Percentiles rank a stretch among this genome's conserved stretches.
Conservation (phyloP, 2,888 invertebrate species). For the Pemphredon lugubris region DNA sequence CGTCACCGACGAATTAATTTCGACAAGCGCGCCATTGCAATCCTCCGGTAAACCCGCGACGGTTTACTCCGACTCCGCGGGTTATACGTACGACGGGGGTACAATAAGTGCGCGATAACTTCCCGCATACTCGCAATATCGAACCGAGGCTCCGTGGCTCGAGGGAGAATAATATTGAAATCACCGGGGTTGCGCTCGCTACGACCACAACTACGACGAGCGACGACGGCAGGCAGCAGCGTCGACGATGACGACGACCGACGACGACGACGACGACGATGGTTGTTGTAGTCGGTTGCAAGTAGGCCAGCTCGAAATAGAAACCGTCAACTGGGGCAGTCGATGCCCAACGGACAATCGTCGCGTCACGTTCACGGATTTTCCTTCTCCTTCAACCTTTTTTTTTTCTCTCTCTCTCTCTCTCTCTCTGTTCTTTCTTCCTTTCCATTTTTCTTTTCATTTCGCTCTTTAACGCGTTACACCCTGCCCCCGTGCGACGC, state of each 20-base stretch:
- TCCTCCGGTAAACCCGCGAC: too few relatives aligned
- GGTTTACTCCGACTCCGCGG: too few relatives aligned
- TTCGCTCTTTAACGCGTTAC: background rate
- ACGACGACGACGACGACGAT: slow-evolving; percentile 46
- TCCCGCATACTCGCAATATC: slow-evolving; percentile 47
- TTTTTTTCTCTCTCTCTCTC: too few relatives aligned
- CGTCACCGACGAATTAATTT: too few relatives aligned
- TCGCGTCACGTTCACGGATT: slow-evolving; percentile 46
- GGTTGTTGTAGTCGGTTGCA: slow-evolving; percentile 46
- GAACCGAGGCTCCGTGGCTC: slow-evolving; percentile 46
- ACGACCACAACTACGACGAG: slow-evolving; percentile 17
- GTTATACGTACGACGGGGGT: too few relatives aligned
- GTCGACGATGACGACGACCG: slow-evolving; percentile 24
- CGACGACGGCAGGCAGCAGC: slow-evolving; percentile 36
- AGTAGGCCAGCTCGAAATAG: slow-evolving; percentile 71
- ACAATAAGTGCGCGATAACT: slow-evolving; percentile 23
- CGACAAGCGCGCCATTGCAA: too few relatives aligned
- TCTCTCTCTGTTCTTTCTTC: background rate
- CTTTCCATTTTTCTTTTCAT: background rate
- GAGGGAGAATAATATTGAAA: slow-evolving; percentile 69
- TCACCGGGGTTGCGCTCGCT: slow-evolving; percentile 47
- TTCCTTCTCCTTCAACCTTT: slow-evolving; percentile 7
- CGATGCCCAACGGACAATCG: slow-evolving; percentile 64
- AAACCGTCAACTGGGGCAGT: slow-evolving; percentile 66
- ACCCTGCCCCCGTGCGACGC: background rate